Evolutionary conservation across 2,797 vertebrate genomes (phyloP), one percentile per base, ranked within the genome.

Genomic region (Sebastes taczanowskii): DNA sequence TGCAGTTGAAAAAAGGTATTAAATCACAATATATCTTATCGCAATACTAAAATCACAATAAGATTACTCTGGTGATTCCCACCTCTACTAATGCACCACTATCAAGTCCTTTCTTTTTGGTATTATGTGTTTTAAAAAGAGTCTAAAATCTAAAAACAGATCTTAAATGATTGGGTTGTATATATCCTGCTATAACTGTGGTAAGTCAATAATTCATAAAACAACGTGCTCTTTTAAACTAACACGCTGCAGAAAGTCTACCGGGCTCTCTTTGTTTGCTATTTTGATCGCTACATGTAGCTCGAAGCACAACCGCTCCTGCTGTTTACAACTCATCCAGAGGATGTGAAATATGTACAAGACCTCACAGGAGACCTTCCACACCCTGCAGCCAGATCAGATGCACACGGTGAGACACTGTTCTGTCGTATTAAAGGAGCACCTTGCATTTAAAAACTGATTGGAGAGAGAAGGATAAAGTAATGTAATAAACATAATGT

Each of bases 391-490:
- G 70, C 60, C 46, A 71, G 22, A 30, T 70, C 22, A 25, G 61
- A 11, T 34, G 13, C 38, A 46, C 63, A 35, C 32, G 35, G 60
- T n/a, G 13, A 56, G 34, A 34, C 29, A 5, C 71, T 61, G 42
- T 62, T 60, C 53, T 66, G 32, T 65, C 71, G 55, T 69, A 22
- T 42, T 53, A 55, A 18, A 29, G 27, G 10, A 72, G 20, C 46
- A 52, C 2, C 18, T 35, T 25, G 56, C 52, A 58, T 89, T 89
- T 72, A 78, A 55, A 81, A 83, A 73, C 11, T 52, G 70, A 80
- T 11, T 29, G 27, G 20, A 3, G 3, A 5, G 1, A 59, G n/a
- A 38, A 9, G 61, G 49, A 60, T 60, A 49, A 59, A 73, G n/a
- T n/a, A 7, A 34, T 29, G 42, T 55, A 71, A 60, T 74, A 79